Base-by-base conservation (phyloP, 2,113 vertebrate species). In the Perca schrenkii region DNA sequence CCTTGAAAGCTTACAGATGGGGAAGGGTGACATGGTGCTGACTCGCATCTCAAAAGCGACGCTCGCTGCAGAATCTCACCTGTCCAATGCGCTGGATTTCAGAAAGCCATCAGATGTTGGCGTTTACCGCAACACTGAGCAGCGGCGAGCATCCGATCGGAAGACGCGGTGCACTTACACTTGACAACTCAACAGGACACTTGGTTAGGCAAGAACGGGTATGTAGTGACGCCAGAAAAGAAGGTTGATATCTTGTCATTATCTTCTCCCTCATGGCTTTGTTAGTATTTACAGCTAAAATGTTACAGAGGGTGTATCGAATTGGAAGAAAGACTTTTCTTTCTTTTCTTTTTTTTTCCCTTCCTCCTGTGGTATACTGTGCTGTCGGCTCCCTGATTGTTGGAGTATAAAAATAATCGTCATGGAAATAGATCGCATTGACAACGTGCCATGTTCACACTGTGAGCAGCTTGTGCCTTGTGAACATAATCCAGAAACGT, bases 391-490 rank as follows among this genome's bases (percentile, higher is more conserved):
- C 91, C 85, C 93, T 92, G 94, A 93, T 93, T 94, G 90, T 92
- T 91, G 89, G 93, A 90, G 93, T 94, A 92, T 95, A 96, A 95
- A 96, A 95, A 96, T 95, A 95, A 94, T 94, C 92, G 92, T 94
- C 96, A 97, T 98, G 97, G 96, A 97, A 97, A 97, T 93, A 93
- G 96, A 97, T 94, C 91, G 95, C 94, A 93, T 97, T 98, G 97
- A 98, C 97, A 94, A 93, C 89, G 91, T 91, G 96, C 97, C 97
- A 97, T 95, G 93, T 95, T 97, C 95, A 94, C 96, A 96, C 96
- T 97, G 96, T 97, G 96, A 98, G 97, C 97, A 97, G 94, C 95
- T 95, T 96, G 95, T 93, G 95, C 94, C 92, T 95, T 84, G 90
- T 94, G 94, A 96, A 96, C 93, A 89, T 94, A 95, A 95, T 96